Evolutionary conservation across 2,888 invertebrate species (phyloP), one percentile per base, ranked within the genome.

Genomic region (Philereme vetulata): DNA sequence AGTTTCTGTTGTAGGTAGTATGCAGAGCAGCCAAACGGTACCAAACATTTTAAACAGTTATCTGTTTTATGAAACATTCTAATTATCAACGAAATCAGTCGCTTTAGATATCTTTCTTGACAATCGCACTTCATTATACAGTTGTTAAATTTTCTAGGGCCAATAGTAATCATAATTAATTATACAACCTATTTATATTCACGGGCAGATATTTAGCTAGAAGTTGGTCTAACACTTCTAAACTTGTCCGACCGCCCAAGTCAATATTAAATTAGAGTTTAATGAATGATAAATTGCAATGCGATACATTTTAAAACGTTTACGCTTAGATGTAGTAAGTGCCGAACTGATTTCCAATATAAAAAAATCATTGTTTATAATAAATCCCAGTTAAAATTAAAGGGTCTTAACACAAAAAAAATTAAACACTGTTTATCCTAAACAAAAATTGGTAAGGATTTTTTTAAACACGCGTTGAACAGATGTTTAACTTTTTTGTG

Each of bases 1-100:
- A 56, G 51, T 83, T 49, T 34, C 51, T 55, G 51, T 49, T 62
- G 62, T 65, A 67, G 65, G 57, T 70, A 67, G 65, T 74, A 77
- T 63, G 57, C 56, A 60, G 77, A 80, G 81, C 82, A 84, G 84
- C 84, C 82, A 77, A 82, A 77, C 67, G 75, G 72, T 77, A 75
- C 72, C 79, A 74, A 78, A 78, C 75, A 74, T 73, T 70, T 76
- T 72, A 64, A 71, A 72, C 62, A 68, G 70, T 71, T n/a, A 56
- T 50, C 53, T 61, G 56, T 50, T 49, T 36, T 50, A 49, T 48
- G 45, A 53, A 51, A 56, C 42, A 49, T 52, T 61, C 60, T 52
- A 56, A 61, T 51, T 57, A 51, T 57, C 47, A 47, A 47, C 51
- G 21, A 21, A 21, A 44, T n/a, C n/a, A n/a, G n/a, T n/a, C 50